Percentiles rank a stretch among this genome's conserved stretches.
Conservation (phyloP, 2,797 vertebrate genomes). For the Etheostoma nigrum region DNA sequence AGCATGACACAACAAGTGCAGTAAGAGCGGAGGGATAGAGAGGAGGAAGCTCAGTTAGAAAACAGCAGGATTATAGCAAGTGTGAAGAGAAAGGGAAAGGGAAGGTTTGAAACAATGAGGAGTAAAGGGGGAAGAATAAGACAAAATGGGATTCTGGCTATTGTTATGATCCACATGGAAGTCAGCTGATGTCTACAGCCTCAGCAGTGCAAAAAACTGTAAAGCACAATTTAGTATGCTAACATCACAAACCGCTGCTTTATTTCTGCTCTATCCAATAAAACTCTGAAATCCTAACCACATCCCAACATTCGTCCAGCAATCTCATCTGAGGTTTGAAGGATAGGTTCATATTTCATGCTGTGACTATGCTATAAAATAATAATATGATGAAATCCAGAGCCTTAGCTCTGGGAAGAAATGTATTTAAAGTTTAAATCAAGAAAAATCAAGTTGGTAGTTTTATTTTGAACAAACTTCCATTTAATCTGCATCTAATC, state of each 20-base stretch:
- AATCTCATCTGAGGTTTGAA: constrained; percentile 39
- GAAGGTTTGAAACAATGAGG: constrained; percentile 1
- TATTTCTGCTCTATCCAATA: constrained; percentile 25
- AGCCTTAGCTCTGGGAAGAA: neutral
- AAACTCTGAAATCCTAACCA: constrained; percentile 39
- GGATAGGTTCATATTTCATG: constrained; percentile 9
- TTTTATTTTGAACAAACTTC: neutral
- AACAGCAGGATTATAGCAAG: neutral
- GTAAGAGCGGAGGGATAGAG: constrained; percentile 1
- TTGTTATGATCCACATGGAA: constrained; percentile 28
- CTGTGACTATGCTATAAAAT: constrained; percentile 27
- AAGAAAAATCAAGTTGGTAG: neutral
- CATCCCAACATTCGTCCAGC: constrained; percentile 39
- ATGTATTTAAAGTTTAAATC: neutral
- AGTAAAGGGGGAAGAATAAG: constrained; percentile 14
- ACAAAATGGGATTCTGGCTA: constrained; percentile 26
- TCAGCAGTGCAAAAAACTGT: constrained; percentile 1
- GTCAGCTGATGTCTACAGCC: constrained; percentile 25
- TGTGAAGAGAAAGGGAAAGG: neutral
- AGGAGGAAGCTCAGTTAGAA: neutral
- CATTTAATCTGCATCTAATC: neutral
- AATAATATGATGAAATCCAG: neutral
- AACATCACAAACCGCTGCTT: constrained; percentile 40
- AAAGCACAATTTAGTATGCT: constrained; percentile 12
- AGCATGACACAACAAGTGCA: constrained; percentile 1